These are phyloP conservation scores for Amphiprion clarkii DNA, from an alignment of 2,797 vertebrate species.

Conservation along the genomic window DNA sequence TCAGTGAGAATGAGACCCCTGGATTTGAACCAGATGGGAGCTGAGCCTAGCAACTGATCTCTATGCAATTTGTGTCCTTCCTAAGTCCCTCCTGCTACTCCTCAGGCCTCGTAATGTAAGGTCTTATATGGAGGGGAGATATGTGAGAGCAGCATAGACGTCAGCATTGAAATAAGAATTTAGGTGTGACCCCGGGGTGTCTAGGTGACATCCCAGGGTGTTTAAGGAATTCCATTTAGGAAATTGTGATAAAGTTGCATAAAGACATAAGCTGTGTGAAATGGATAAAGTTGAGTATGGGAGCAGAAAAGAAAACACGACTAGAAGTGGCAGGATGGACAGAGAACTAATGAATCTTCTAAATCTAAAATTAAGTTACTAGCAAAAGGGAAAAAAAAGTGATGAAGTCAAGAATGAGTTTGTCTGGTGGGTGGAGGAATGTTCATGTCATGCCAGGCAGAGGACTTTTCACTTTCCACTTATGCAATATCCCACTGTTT, in stretches of 20 bases:
- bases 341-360: conserved; percentile 4
- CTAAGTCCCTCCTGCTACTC: conserved; percentile 4
- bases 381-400: conserved; percentile 15
- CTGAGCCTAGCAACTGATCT: conserved; percentile 52
- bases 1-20: conserved; percentile 57
- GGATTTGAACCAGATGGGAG: conserved; percentile 70
- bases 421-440: conserved; percentile 46
- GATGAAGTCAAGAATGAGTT: conserved; percentile 39
- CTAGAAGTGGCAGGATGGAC: conserved; percentile 2
- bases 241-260: conserved; percentile 35
- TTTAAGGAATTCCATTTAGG: conserved; percentile 28
- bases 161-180: conserved; percentile 39
- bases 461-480: conserved; percentile 53
- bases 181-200: conserved; percentile 2
- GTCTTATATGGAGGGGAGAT: conserved; percentile 19
- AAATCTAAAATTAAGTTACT: conserved; percentile 10
- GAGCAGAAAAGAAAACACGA: neutral
- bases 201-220: neutral
- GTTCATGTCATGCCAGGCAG: conserved; percentile 40
- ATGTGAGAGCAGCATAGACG: conserved; percentile 19
- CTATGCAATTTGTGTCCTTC: conserved; percentile 19
- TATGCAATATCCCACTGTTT: conserved; percentile 58
- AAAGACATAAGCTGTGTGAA: conserved; percentile 16
- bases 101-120: conserved; percentile 23
- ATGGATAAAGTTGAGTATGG: conserved; percentile 21